Conservation (phyloP, 1,140 invertebrate genomes). For the Panagrolaimus sp. region DNA sequence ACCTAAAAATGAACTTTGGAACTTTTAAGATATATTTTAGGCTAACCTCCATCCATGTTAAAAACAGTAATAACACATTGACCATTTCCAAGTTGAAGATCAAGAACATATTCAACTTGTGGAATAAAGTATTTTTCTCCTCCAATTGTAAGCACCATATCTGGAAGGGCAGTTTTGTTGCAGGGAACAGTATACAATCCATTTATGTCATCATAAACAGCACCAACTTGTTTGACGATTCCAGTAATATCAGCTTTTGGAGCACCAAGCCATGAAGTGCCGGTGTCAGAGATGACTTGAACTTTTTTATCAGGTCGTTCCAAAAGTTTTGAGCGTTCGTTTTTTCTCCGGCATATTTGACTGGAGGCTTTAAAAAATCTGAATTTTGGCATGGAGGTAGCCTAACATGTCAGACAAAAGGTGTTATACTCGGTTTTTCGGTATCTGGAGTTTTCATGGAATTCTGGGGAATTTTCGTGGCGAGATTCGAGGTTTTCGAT, state of each 20-base stretch:
- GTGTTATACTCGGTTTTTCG: too few species aligned
- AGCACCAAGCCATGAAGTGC: constrained; percentile 33
- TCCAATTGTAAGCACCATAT: constrained; percentile 42
- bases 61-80: constrained; percentile 40
- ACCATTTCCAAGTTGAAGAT: constrained; percentile 28
- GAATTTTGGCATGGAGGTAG: too few species aligned
- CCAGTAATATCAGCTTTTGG: constrained; percentile 29
- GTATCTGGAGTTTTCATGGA: too few species aligned
- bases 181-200: constrained; percentile 41
- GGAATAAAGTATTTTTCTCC: constrained; percentile 32
- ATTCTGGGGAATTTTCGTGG: too few species aligned
- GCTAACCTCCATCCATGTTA: constrained; percentile 29
- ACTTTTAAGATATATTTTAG: too few species aligned
- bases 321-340: too few species aligned
- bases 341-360: too few species aligned
- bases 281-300: constrained; percentile 47
- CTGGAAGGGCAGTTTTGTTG: constrained; percentile 28
- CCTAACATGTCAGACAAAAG: too few species aligned
- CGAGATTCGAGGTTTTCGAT: too few species aligned
- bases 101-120: constrained; percentile 10
- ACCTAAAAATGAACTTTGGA: too few species aligned
- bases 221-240: constrained; percentile 37
- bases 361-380: too few species aligned
- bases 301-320: constrained; percentile 10
- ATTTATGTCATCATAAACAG: constrained; percentile 27